Base-by-base conservation (phyloP, 2,888 invertebrate species). In the Carpatolechia fugitivella region DNA sequence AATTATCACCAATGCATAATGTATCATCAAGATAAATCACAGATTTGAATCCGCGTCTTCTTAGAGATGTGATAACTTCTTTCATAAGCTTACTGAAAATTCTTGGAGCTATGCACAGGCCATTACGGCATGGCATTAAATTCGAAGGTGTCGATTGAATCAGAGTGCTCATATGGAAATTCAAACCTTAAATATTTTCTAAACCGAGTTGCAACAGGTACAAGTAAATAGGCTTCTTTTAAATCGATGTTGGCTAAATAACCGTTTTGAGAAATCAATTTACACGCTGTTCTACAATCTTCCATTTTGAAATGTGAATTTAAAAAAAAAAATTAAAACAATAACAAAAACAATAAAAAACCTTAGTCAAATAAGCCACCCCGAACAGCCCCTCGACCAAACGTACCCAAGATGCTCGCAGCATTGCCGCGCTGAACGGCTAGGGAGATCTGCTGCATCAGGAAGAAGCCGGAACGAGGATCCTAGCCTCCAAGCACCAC, bases 1-100 rank as follows among this genome's bases (percentile, higher is more conserved):
- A 60, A 13, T 13, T 16, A 14, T 52, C 31, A 1, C 54, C 57
- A 14, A 57, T 54, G 40, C 60, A 60, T 11, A 60, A 38, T 11
- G 56, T 53, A 38, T 58, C 56, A 29, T 58, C 60, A 8, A 60
- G 47, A 47, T 53, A 60, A 3, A 38, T 11, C 4, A 58, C 56
- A 18, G 56, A 51, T 18, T 18, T 52, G 35, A 40, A 52, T 1
- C 57, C 58, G n/a, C 44, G n/a, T 11, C 5, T 14, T 51, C 54
- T 38, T 47, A 55, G 49, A 24, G 16, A 6, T 11, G 13, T 31
- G 24, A 36, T 35, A 11, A 16, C 47, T 11, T 47, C 47, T 47
- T 47, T 47, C 47, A 47, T 52, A 16, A 55, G 46, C 48, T 57
- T 57, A 5, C 38, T 55, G 29, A 57, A 57, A 13, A 54, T 36